Base-by-base conservation (phyloP, 2,888 invertebrate species). In the Thyatira batis region DNA sequence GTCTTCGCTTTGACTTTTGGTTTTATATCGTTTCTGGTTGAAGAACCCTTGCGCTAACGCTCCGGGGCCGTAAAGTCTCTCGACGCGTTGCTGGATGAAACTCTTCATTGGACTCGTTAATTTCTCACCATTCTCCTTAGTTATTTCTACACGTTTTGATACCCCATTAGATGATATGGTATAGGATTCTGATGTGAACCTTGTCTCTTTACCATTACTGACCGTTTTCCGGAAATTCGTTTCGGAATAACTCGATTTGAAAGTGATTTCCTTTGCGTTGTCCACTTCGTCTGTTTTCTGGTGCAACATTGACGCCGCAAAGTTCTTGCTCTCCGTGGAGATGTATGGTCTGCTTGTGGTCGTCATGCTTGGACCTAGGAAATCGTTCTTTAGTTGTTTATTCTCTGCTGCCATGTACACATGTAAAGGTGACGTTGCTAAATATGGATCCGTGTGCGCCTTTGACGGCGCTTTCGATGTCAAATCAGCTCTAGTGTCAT, bases 11-110 rank as follows among this genome's bases (percentile, higher is more conserved):
- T 82, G 72, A 51, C 88, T 89, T 50, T 89, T 89, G 20, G 82
- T 74, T 68, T 93, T 93, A 60, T 92, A 91, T 6, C 93, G 83
- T 71, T 93, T 94, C 66, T 94, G 94, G 64, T 95, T 94, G 80
- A 97, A 96, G 80, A 97, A 97, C 0, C 96, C 96, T 80, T 97
- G 97, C 1, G 97, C 97, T 28, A 97, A 81, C 1, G 97, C 97
- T 3, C 97, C 96, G 0, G 97, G 97, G 0, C 98, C 98, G 78
- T 97, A 98, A 1, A 98, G 87, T 51, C 97, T 93, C 74, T 98
- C 98, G 0, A 98, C 97, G 45, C 97, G 93, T 76, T 97, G 97
- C 76, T 97, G 96, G 45, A 98, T 97, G 73, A 97, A 97, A 49
- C 97, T 95, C 76, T 94, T 95, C 75, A 94, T 93, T 17, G 94